phyloP scores from a whole-genome alignment of 2,888 invertebrate genomes.

The Schizotus pectinicornis region DNA sequence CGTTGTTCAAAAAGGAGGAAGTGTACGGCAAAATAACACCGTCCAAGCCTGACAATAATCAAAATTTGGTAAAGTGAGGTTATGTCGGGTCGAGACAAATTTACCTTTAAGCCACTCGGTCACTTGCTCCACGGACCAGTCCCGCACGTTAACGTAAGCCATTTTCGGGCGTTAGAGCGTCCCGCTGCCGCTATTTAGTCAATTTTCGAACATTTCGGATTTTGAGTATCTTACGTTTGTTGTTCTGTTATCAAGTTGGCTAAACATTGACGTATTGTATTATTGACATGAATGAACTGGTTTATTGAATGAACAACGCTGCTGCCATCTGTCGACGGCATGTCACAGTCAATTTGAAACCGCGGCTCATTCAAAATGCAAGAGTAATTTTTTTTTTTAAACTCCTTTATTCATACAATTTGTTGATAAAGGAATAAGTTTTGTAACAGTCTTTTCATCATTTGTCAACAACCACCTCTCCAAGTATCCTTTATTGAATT shows the following conservation, averaged over 20 bases:
- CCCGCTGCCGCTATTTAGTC: background rate
- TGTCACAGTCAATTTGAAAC: too few species aligned
- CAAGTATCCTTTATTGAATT: too few species aligned
- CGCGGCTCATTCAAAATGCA: too few species aligned
- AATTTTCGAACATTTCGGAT: background rate
- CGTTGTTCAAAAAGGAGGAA: constrained; percentile 79
- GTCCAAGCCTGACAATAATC: constrained; percentile 70
- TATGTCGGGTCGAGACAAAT: background rate
- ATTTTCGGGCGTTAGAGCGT: constrained; percentile 53
- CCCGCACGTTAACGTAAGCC: constrained; percentile 85
- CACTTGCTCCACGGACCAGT: constrained; percentile 90
- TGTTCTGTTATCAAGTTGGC: constrained; percentile 2
- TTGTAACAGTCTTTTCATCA: too few species aligned
- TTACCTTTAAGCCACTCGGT: constrained; percentile 89
- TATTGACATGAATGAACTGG: constrained; percentile 12
- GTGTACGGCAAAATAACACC: constrained; percentile 80
- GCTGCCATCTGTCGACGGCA: background rate
- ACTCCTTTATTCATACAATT: too few species aligned
- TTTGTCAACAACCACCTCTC: too few species aligned
- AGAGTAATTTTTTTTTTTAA: too few species aligned
- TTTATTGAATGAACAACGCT: background rate
- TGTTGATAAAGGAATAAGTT: too few species aligned
- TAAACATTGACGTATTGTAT: constrained; percentile 10
- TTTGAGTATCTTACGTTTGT: background rate
- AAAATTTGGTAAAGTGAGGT: constrained; percentile 16